phyloP scores from a whole-genome alignment of 2,888 invertebrate species.

The Resseliella maxima region DNA sequence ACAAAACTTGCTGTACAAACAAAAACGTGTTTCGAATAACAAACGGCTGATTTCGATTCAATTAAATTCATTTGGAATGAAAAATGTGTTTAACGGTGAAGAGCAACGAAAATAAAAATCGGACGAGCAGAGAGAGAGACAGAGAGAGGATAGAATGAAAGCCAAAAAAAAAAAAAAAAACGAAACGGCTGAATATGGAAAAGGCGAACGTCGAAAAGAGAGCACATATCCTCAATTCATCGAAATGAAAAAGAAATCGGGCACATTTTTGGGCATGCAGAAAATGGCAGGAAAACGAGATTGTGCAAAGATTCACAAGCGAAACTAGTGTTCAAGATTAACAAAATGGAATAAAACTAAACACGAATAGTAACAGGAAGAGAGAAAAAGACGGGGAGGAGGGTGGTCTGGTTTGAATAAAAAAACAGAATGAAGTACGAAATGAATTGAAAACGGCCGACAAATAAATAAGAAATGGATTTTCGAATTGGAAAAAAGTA shows the following conservation, averaged over 20 bases:
- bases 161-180: background rate
- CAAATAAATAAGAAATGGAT: slow-evolving; percentile 41
- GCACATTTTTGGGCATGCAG: background rate
- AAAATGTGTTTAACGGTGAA: slow-evolving; percentile 52
- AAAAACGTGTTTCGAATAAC: slow-evolving; percentile 64
- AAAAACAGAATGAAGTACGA: background rate
- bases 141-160: background rate
- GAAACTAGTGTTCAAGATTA: background rate
- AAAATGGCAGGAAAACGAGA: slow-evolving; percentile 53
- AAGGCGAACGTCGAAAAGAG: background rate
- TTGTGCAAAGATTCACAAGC: background rate
- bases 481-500: background rate
- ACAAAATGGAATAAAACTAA: background rate
- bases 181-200: background rate
- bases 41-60: slow-evolving; percentile 59
- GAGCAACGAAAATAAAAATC: slow-evolving; percentile 31
- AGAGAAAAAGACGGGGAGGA: background rate
- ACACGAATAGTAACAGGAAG: background rate
- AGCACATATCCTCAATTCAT: background rate
- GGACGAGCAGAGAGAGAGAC: background rate
- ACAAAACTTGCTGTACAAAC: slow-evolving; percentile 61
- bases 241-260: background rate
- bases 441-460: background rate
- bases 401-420: too few relatives aligned
- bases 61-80: slow-evolving; percentile 56